Evolutionary conservation across 2,113 vertebrate species (phyloP).

Genomic region (Astur gentilis): DNA sequence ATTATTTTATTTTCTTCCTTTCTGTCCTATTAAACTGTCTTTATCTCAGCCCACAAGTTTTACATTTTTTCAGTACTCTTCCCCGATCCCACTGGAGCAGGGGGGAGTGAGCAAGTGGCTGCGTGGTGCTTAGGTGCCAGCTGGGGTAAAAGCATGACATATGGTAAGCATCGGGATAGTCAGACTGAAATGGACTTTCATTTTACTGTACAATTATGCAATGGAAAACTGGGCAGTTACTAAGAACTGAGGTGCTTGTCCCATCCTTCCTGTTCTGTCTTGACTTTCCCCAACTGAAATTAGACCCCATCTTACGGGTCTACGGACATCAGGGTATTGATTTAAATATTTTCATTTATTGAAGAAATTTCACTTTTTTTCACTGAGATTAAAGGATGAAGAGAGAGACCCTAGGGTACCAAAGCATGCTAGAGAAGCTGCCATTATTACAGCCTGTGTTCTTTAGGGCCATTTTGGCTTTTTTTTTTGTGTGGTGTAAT

Average conservation of each 20-base stretch:
- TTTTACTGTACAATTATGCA: not conserved
- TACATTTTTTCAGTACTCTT: no score
- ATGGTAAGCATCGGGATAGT: not conserved
- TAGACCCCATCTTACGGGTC: not conserved
- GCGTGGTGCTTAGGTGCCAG: no score
- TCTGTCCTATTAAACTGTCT: no score
- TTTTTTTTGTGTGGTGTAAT: not conserved
- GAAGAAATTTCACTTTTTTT: not conserved
- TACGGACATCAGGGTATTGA: not conserved
- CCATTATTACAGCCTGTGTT: not conserved
- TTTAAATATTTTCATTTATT: not conserved
- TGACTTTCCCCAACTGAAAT: not conserved
- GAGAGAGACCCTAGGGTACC: not conserved
- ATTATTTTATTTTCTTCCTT: no score
- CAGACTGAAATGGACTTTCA: not conserved
- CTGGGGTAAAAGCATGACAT: no score
- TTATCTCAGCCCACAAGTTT: no score
- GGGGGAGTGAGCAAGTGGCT: no score
- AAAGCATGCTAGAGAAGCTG: not conserved
- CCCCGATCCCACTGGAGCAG: no score
- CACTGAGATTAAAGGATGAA: not conserved
- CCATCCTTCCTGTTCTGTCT: not conserved
- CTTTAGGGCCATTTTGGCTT: not conserved
- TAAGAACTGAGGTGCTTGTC: not conserved
- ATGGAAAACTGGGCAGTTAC: not conserved